Percentiles rank a stretch among this genome's conserved stretches.
These are phyloP conservation scores for Salpingus planirostris DNA, from an alignment of 2,888 invertebrate species.

Conservation along the genomic window DNA sequence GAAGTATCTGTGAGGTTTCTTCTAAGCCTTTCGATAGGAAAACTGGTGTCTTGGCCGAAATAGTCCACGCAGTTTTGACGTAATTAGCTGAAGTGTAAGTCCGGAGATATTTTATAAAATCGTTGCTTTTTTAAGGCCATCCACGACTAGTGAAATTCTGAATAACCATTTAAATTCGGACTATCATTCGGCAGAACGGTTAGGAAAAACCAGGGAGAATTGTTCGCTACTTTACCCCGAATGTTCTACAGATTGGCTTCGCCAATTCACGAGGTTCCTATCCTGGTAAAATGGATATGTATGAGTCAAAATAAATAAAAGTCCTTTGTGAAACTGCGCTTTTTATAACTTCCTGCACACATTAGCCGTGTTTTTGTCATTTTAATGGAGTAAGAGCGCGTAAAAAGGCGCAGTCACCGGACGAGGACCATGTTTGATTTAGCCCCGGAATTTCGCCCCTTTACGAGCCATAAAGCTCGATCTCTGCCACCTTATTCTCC, in stretches of 20 bases:
- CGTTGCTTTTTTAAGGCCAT: constrained; percentile 49
- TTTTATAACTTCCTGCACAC: too few relatives aligned
- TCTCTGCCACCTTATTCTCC: too few relatives aligned
- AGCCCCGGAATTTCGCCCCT: too few relatives aligned
- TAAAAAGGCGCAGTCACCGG: too few relatives aligned
- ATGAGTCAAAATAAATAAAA: too few relatives aligned
- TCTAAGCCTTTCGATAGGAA: constrained; percentile 44
- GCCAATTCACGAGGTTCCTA: constrained; percentile 47
- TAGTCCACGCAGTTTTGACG: constrained; percentile 60
- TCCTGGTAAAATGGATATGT: too few relatives aligned
- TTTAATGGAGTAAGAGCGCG: too few relatives aligned
- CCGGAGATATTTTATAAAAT: constrained; percentile 1
- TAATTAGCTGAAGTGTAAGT: too few relatives aligned
- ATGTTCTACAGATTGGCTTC: constrained; percentile 51
- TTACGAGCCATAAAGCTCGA: too few relatives aligned
- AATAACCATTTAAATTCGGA: constrained; percentile 61
- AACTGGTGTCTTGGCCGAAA: constrained; percentile 58
- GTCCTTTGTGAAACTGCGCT: too few relatives aligned
- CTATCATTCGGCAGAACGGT: constrained; percentile 62
- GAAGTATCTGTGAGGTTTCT: constrained; percentile 66
- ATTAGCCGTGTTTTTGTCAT: too few relatives aligned
- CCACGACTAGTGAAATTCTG: constrained; percentile 55
- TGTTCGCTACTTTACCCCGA: constrained; percentile 56
- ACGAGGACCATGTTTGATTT: too few relatives aligned
- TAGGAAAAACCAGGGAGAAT: constrained; percentile 45